Conservation (phyloP, 2,888 invertebrate genomes). For the Pseudanteris insignis region DNA sequence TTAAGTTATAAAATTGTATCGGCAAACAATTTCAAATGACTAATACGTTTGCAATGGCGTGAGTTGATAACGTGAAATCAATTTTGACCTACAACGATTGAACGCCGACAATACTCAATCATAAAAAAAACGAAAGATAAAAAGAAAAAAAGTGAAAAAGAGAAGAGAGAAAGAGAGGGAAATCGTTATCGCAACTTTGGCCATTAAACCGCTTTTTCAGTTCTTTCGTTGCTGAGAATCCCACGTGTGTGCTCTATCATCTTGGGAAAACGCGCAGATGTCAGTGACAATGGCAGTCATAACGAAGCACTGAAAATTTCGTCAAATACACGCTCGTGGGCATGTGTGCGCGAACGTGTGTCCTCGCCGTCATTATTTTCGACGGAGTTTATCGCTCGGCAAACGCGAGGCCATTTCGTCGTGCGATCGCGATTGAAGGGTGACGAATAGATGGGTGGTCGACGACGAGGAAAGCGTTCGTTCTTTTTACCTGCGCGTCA, state of each 20-base stretch:
- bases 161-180: background rate
- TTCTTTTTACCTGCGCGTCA: conserved; percentile 28
- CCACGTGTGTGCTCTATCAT: conserved; percentile 44
- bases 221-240: conserved; percentile 34
- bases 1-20: too few species aligned
- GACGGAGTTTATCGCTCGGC: conserved; percentile 29
- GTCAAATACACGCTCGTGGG: conserved; percentile 9
- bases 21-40: too few species aligned
- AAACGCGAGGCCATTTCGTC: conserved; percentile 23
- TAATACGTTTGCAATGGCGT: too few species aligned
- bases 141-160: conserved; percentile 1
- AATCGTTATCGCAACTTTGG: conserved; percentile 41
- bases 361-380: conserved; percentile 35
- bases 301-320: conserved; percentile 39
- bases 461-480: conserved; percentile 13
- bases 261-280: conserved; percentile 45
- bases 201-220: conserved; percentile 44
- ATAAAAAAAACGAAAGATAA: conserved; percentile 13
- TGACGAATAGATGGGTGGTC: conserved; percentile 13
- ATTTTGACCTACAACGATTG: conserved; percentile 23
- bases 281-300: conserved; percentile 43
- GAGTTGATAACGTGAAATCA: conserved; percentile 3
- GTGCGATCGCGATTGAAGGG: too few species aligned
- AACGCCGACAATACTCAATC: conserved; percentile 26
- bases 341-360: conserved; percentile 1